These are phyloP conservation scores for Andricus quercusramuli DNA, from an alignment of 2,888 invertebrate species.

Conservation along the genomic window DNA sequence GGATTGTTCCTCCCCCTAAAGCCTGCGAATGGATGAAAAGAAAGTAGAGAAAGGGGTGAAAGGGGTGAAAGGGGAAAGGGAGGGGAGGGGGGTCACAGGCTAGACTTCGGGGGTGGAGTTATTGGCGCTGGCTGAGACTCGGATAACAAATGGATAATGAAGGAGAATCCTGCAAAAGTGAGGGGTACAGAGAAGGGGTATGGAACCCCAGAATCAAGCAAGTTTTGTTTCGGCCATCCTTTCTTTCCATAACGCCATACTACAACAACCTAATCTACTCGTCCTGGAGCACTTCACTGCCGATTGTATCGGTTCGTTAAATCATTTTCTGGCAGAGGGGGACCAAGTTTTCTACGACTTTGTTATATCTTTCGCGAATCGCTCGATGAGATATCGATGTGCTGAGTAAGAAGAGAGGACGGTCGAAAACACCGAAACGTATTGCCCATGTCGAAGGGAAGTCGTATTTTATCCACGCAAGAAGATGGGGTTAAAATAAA, in stretches of 20 bases:
- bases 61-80: not conserved
- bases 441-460: not conserved
- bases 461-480: not conserved
- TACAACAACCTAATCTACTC: constrained; percentile 37
- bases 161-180: constrained; percentile 28
- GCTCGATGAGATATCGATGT: not conserved
- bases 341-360: constrained; percentile 10
- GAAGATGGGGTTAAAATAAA: not conserved
- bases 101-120: constrained; percentile 32
- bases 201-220: not conserved
- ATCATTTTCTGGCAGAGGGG: constrained; percentile 15
- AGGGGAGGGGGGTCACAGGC: constrained; percentile 4
- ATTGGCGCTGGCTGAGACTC: constrained; percentile 33
- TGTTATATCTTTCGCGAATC: not conserved
- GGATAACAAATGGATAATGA: constrained; percentile 41
- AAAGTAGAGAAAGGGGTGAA: constrained; percentile 10
- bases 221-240: constrained; percentile 20
- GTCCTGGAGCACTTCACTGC: not conserved
- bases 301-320: constrained; percentile 18
- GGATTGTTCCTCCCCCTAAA: constrained; percentile 27
- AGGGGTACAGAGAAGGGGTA: not conserved
- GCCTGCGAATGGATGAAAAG: constrained; percentile 31
- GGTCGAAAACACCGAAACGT: not conserved
- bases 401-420: not conserved
- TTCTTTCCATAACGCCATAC: constrained; percentile 10